Percentiles rank a stretch among this genome's conserved stretches.
Conservation (phyloP, 2,888 invertebrate species). For the Mesochorus sp. region DNA sequence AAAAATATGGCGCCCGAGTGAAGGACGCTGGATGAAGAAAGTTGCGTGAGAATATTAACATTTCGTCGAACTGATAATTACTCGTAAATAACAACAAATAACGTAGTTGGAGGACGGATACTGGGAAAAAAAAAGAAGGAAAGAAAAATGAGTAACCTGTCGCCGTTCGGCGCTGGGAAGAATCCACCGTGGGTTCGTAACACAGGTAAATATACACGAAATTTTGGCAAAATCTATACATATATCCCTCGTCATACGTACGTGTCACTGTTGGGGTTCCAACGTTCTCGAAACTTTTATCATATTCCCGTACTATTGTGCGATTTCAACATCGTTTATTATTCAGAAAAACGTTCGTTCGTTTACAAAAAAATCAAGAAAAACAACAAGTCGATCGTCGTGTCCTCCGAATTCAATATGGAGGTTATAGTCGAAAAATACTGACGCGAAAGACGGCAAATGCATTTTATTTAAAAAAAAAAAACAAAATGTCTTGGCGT, state of each 20-base stretch:
- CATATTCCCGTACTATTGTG: slow-evolving; percentile 29
- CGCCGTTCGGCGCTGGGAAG: slow-evolving; percentile 86
- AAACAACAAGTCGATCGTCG: too few species aligned
- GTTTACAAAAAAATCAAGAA: too few species aligned
- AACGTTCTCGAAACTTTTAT: slow-evolving; percentile 31
- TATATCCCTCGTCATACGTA: neutral
- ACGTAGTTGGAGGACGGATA: neutral
- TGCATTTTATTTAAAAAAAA: too few species aligned
- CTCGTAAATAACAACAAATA: slow-evolving; percentile 15
- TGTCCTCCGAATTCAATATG: too few species aligned
- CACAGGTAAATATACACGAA: slow-evolving; percentile 77
- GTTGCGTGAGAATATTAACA: slow-evolving; percentile 49
- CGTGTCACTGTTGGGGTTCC: slow-evolving; percentile 25
- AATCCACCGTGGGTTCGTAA: slow-evolving; percentile 93
- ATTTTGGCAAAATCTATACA: slow-evolving; percentile 10
- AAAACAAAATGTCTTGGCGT: too few species aligned
- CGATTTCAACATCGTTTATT: slow-evolving; percentile 29
- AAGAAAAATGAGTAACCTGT: slow-evolving; percentile 83
- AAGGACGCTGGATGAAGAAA: slow-evolving; percentile 74
- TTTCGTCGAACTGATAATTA: slow-evolving; percentile 58
- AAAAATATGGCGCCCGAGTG: slow-evolving; percentile 77
- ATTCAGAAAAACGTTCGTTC: neutral
- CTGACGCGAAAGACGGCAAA: too few species aligned
- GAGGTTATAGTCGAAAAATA: too few species aligned
- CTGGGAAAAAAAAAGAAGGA: slow-evolving; percentile 30